Evolutionary conservation across 2,113 vertebrate genomes (phyloP).

Genomic region (Pongo abelii): DNA sequence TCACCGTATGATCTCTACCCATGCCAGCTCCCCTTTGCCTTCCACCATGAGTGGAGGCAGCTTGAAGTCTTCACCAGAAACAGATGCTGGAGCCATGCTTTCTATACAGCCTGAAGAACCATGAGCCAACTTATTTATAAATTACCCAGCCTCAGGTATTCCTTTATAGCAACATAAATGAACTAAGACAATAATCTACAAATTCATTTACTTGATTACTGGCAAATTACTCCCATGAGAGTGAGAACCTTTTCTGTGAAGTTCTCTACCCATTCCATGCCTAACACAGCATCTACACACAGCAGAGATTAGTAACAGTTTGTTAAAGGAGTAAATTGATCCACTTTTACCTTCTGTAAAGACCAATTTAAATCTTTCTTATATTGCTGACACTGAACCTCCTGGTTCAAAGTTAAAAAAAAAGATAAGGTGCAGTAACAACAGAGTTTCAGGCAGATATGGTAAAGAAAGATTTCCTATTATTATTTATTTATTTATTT

Average conservation of each 20-base stretch:
- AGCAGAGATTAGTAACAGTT: background rate
- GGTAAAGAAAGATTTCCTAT: background rate
- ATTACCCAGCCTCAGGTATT: background rate
- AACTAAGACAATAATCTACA: background rate
- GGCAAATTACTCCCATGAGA: background rate
- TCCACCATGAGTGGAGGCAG: background rate
- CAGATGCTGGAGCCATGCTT: background rate
- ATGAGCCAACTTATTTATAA: background rate
- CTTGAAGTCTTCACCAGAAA: background rate
- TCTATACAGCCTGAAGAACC: background rate
- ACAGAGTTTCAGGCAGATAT: background rate
- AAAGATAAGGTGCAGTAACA: background rate
- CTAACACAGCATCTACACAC: background rate
- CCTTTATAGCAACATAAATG: background rate
- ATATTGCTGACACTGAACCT: background rate
- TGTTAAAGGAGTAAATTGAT: background rate
- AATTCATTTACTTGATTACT: slow-evolving; percentile 2
- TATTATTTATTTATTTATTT: background rate
- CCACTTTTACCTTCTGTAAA: background rate
- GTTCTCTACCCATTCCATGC: background rate
- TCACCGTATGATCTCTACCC: background rate
- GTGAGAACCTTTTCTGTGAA: background rate
- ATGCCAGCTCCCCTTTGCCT: background rate
- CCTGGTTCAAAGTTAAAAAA: background rate
- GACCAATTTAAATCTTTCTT: slow-evolving; percentile 11